Percentiles rank a stretch among this genome's conserved stretches.
These are phyloP conservation scores for Yponomeuta evonymella DNA, from an alignment of 2,888 invertebrate genomes.

Conservation along the genomic window DNA sequence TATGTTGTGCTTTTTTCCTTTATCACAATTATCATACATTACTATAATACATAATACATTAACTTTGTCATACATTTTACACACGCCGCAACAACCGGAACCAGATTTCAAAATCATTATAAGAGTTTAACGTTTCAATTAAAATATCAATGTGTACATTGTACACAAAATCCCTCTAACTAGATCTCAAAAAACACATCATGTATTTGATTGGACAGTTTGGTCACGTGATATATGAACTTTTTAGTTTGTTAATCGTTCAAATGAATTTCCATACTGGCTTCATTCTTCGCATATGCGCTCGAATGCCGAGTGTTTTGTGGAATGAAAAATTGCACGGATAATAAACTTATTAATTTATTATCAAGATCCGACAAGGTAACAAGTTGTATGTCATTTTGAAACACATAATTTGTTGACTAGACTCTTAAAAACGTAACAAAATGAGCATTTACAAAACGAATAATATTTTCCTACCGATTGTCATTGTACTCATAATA, in stretches of 20 bases:
- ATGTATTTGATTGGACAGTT: neutral
- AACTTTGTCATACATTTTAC: constrained; percentile 57
- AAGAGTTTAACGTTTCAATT: constrained; percentile 9
- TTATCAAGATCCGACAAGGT: constrained; percentile 31
- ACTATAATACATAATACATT: constrained; percentile 53
- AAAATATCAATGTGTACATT: constrained; percentile 26
- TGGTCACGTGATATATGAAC: neutral
- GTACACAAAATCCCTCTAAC: constrained; percentile 20
- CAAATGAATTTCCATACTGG: neutral
- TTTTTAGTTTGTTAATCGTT: neutral
- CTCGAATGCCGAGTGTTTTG: neutral
- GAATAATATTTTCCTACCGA: constrained; percentile 41
- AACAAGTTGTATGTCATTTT: constrained; percentile 48
- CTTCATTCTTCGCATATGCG: neutral
- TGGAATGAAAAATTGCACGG: constrained; percentile 1
- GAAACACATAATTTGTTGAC: constrained; percentile 68
- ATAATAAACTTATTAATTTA: neutral
- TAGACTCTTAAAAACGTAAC: constrained; percentile 71
- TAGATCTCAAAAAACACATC: constrained; percentile 5
- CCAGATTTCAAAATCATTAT: constrained; percentile 19
- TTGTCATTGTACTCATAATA: constrained; percentile 37
- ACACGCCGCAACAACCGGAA: constrained; percentile 14
- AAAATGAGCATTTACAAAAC: constrained; percentile 73
- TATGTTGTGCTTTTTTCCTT: constrained; percentile 70
- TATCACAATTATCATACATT: constrained; percentile 69